A percentile compares a stretch with the other conserved stretches of the same genome.
phyloP scores from a whole-genome alignment of 1,140 invertebrate genomes.

The Diachasma alloeum region DNA sequence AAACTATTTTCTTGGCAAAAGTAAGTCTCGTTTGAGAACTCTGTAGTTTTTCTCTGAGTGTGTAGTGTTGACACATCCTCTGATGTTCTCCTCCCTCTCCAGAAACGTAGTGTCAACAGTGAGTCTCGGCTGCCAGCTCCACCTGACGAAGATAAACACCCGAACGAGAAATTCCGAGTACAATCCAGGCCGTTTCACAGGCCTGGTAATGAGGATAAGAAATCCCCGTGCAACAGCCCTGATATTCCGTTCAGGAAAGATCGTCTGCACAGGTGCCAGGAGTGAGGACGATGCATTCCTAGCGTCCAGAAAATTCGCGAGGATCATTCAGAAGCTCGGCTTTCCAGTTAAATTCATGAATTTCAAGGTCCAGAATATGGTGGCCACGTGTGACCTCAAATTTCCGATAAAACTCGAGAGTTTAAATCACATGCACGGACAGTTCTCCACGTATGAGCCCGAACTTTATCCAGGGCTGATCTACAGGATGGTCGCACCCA shows the following conservation, averaged over 20 bases:
- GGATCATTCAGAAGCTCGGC: slow-evolving; percentile 97
- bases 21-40: no score
- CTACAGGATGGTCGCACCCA: slow-evolving; percentile 99
- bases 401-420: slow-evolving; percentile 98
- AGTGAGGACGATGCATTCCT: slow-evolving; percentile 93
- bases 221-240: slow-evolving; percentile 96
- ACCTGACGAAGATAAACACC: slow-evolving; percentile 91
- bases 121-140: slow-evolving; percentile 86
- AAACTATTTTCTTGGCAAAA: no score
- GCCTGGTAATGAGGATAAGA: slow-evolving; percentile 97
- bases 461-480: slow-evolving; percentile 98
- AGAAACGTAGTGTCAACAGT: slow-evolving; percentile 97
- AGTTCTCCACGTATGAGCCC: slow-evolving; percentile 96
- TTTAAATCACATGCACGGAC: slow-evolving; percentile 93
- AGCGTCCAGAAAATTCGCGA: slow-evolving; percentile 95
- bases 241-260: slow-evolving; percentile 98
- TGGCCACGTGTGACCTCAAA: slow-evolving; percentile 99
- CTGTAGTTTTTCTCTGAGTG: no score
- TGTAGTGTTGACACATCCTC: background rate
- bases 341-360: slow-evolving; percentile 98
- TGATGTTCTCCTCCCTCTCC: slow-evolving; percentile 1
- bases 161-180: slow-evolving; percentile 99
- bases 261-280: slow-evolving; percentile 98
- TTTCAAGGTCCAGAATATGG: slow-evolving; percentile 99
- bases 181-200: slow-evolving; percentile 97